These are phyloP conservation scores for Melieria crassipennis DNA, from an alignment of 2,888 invertebrate genomes.

Conservation along the genomic window DNA sequence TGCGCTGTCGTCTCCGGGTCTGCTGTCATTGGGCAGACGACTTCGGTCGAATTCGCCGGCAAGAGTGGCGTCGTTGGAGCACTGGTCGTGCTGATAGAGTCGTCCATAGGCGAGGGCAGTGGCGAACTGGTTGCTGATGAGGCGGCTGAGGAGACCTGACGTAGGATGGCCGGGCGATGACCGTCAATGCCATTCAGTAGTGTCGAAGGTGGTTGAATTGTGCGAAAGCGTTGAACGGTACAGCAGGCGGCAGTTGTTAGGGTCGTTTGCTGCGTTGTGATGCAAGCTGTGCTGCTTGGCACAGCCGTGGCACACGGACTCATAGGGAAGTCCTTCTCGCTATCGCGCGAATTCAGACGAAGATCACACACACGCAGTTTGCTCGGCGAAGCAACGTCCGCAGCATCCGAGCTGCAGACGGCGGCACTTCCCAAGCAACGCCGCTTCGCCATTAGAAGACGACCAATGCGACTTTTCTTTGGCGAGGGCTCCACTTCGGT, in stretches of 20 bases:
- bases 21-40: not conserved
- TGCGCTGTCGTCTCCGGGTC: constrained; percentile 8
- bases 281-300: constrained; percentile 19
- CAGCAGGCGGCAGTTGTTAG: constrained; percentile 16
- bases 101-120: constrained; percentile 57
- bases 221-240: constrained; percentile 42
- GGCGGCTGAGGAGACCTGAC: constrained; percentile 39
- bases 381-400: constrained; percentile 74
- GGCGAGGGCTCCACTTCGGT: constrained; percentile 79
- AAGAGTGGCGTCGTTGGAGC: constrained; percentile 39
- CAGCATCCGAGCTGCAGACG: constrained; percentile 51
- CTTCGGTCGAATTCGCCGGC: not conserved
- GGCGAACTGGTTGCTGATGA: constrained; percentile 56
- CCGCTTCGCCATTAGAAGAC: constrained; percentile 67
- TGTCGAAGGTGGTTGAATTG: constrained; percentile 53
- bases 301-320: constrained; percentile 11
- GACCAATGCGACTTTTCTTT: constrained; percentile 72
- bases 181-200: constrained; percentile 51
- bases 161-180: constrained; percentile 48
- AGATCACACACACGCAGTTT: constrained; percentile 76
- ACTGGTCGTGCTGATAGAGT: constrained; percentile 47
- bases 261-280: constrained; percentile 26
- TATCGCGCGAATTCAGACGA: constrained; percentile 72
- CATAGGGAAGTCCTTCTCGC: constrained; percentile 66
- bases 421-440: constrained; percentile 58